phyloP scores from a whole-genome alignment of 2,113 vertebrate genomes.

The Phainopepla nitens region DNA sequence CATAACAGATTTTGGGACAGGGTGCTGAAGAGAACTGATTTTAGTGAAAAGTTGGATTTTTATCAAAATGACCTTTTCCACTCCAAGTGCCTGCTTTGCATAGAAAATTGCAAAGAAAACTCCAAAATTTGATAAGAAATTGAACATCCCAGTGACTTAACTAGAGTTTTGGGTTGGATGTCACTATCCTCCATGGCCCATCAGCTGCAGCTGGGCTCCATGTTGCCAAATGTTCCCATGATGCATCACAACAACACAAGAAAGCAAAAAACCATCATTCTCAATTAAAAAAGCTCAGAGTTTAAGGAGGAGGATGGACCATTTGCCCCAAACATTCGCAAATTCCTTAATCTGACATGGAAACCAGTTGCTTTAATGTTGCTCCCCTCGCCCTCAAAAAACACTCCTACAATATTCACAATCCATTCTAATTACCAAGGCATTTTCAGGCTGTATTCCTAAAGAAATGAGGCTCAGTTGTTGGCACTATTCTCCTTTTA shows the following conservation, averaged over 20 bases:
- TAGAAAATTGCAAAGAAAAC: constrained; percentile 9
- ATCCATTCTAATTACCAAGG: background rate
- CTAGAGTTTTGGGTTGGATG: background rate
- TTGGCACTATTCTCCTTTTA: background rate
- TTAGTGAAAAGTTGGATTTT: constrained; percentile 41
- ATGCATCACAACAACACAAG: background rate
- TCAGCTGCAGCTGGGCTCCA: background rate
- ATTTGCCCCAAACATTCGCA: background rate
- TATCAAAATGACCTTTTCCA: constrained; percentile 44
- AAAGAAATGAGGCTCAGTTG: background rate
- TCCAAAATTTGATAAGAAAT: background rate
- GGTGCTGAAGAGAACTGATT: constrained; percentile 43
- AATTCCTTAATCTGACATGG: background rate
- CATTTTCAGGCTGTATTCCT: background rate
- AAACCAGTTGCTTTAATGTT: background rate
- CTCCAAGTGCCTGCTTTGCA: background rate
- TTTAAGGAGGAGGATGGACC: background rate
- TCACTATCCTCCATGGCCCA: background rate
- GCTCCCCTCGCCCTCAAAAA: rapidly evolving
- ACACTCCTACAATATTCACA: background rate
- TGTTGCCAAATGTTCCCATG: background rate
- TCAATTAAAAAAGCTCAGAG: background rate
- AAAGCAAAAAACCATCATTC: background rate
- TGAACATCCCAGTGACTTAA: background rate
- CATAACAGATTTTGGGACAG: constrained; percentile 46